A percentile compares a stretch with the other conserved stretches of the same genome.
These are phyloP conservation scores for Melipona beecheii DNA, from an alignment of 2,888 invertebrate genomes.

Conservation along the genomic window DNA sequence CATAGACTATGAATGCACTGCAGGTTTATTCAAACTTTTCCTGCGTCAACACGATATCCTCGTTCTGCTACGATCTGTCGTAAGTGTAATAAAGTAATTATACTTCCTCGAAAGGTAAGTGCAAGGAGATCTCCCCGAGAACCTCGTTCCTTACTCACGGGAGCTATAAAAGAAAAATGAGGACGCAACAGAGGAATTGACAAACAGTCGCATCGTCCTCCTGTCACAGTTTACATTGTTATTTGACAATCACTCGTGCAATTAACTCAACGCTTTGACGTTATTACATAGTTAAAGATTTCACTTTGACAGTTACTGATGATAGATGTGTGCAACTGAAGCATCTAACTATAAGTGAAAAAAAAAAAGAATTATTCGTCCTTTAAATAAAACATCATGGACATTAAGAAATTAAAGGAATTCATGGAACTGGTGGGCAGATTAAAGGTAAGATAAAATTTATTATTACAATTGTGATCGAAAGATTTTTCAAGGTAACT, in stretches of 20 bases:
- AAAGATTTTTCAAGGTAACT: background rate
- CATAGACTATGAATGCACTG: background rate
- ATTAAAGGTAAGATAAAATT: conserved; percentile 86
- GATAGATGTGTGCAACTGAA: background rate
- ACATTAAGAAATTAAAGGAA: conserved; percentile 86
- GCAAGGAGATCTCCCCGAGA: too few relatives aligned
- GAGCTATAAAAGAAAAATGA: too few relatives aligned
- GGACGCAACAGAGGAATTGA: too few relatives aligned
- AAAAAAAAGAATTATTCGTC: background rate
- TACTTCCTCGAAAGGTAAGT: too few relatives aligned
- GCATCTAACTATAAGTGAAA: background rate
- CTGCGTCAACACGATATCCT: too few relatives aligned
- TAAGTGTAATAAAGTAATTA: too few relatives aligned
- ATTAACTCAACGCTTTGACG: background rate
- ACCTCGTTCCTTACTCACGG: too few relatives aligned
- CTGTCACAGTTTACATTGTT: background rate
- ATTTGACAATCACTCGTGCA: background rate
- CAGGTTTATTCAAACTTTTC: too few relatives aligned
- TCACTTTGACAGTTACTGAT: background rate
- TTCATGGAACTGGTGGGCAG: conserved; percentile 90
- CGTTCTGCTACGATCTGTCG: too few relatives aligned
- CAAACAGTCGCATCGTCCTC: background rate
- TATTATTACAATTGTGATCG: background rate
- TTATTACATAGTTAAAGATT: background rate
- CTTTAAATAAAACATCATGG: conserved; percentile 67